Percentiles rank a stretch among this genome's conserved stretches.
Evolutionary conservation across 2,113 vertebrate species (phyloP).

Genomic region (Engraulis encrasicolus): DNA sequence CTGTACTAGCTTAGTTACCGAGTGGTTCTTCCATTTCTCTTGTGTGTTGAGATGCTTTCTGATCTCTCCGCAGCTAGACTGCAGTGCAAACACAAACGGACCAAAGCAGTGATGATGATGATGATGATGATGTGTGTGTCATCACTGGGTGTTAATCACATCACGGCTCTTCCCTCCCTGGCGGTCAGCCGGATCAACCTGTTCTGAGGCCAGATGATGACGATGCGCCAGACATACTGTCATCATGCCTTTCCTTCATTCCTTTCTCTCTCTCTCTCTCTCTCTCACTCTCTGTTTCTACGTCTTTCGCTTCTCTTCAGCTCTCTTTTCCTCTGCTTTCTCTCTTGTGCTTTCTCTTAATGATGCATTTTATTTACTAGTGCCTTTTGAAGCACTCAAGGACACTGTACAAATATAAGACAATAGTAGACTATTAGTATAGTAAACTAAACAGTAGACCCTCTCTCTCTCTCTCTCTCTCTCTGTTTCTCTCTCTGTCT

Average conservation of each 20-base stretch:
- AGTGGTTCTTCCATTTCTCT: too few relatives aligned
- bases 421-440: too few relatives aligned
- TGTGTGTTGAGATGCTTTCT: too few relatives aligned
- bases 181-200: neutral
- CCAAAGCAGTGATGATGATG: neutral
- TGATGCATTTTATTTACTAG: too few relatives aligned
- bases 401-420: too few relatives aligned
- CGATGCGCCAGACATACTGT: slow-evolving; percentile 1
- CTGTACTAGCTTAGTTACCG: too few relatives aligned
- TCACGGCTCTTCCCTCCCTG: neutral
- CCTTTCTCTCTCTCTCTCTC: neutral
- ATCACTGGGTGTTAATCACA: neutral
- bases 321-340: too few relatives aligned
- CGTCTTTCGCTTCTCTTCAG: neutral
- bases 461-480: too few relatives aligned
- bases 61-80: neutral
- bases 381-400: too few relatives aligned
- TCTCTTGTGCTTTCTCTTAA: too few relatives aligned
- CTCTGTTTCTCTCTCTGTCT: too few relatives aligned
- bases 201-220: neutral
- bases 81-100: neutral
- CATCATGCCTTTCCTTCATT: neutral
- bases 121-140: neutral
- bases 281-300: neutral
- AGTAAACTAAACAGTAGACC: too few relatives aligned